phyloP scores from a whole-genome alignment of 2,113 vertebrate species.

The Salvelinus namaycush region DNA sequence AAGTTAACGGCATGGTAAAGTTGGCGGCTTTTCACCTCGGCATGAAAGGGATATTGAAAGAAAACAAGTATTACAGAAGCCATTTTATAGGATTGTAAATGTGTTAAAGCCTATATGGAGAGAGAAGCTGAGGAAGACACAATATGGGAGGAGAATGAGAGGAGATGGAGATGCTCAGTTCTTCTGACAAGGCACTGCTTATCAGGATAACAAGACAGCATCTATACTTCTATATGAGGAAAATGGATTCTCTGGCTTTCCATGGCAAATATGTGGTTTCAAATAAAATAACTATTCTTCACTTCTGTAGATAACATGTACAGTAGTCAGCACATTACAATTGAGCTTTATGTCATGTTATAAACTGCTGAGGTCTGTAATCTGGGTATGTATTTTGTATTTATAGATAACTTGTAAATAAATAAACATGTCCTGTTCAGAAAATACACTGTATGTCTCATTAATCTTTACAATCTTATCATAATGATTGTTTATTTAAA shows the following conservation, averaged over 20 bases:
- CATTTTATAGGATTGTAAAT: neutral
- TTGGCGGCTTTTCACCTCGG: no score
- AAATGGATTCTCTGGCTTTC: neutral
- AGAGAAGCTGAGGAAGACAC: neutral
- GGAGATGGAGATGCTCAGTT: slow-evolving; percentile 87
- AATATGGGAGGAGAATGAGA: slow-evolving; percentile 5
- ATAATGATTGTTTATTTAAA: neutral
- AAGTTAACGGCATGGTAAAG: no score
- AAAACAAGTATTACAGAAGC: no score
- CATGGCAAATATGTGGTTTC: neutral
- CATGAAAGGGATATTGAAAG: no score
- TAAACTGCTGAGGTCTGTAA: neutral
- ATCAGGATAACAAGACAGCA: slow-evolving; percentile 22
- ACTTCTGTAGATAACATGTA: no score
- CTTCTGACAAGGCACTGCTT: slow-evolving; percentile 79
- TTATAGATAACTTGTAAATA: neutral
- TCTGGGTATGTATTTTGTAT: neutral
- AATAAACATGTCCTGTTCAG: neutral
- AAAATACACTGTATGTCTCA: no score
- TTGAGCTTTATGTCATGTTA: neutral
- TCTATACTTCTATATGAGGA: neutral
- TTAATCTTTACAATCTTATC: no score
- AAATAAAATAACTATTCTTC: neutral
- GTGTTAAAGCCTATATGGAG: neutral
- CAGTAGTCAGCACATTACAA: neutral